A percentile compares a stretch with the other conserved stretches of the same genome.
These are phyloP conservation scores for Noctua fimbriata DNA, from an alignment of 2,888 invertebrate genomes.

Conservation along the genomic window DNA sequence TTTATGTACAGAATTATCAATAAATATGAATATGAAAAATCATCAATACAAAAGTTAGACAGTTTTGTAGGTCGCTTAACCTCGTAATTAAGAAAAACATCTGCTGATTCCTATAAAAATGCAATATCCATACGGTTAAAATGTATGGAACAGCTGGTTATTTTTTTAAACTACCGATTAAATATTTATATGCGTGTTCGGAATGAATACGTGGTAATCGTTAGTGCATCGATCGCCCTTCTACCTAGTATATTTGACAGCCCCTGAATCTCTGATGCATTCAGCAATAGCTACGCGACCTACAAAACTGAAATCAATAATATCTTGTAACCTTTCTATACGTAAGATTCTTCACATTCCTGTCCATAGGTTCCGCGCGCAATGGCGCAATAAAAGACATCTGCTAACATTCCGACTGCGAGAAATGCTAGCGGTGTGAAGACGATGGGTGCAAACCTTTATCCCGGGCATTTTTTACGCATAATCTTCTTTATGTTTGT, in stretches of 20 bases:
- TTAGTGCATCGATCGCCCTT: not conserved
- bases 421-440: slow-evolving; percentile 20
- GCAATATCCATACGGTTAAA: too few species aligned
- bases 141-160: too few species aligned
- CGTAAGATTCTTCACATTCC: slow-evolving; percentile 33
- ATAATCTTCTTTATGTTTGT: not conserved
- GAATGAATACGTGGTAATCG: not conserved
- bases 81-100: too few species aligned
- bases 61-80: too few species aligned
- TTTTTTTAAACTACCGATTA: too few species aligned
- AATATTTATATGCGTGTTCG: too few species aligned
- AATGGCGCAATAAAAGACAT: slow-evolving; percentile 55
- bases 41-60: too few species aligned
- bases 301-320: slow-evolving; percentile 45
- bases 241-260: too few species aligned
- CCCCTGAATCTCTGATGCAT: slow-evolving; percentile 1
- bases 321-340: slow-evolving; percentile 31
- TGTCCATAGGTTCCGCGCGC: slow-evolving; percentile 18
- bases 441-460: slow-evolving; percentile 11
- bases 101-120: too few species aligned
- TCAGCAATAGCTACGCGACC: slow-evolving; percentile 20
- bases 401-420: slow-evolving; percentile 42
- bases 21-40: too few species aligned
- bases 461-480: not conserved
- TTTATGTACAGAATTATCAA: too few species aligned